These are phyloP conservation scores for Drosophila sp. DNA, from an alignment of 1,140 invertebrate genomes.

Conservation along the genomic window DNA sequence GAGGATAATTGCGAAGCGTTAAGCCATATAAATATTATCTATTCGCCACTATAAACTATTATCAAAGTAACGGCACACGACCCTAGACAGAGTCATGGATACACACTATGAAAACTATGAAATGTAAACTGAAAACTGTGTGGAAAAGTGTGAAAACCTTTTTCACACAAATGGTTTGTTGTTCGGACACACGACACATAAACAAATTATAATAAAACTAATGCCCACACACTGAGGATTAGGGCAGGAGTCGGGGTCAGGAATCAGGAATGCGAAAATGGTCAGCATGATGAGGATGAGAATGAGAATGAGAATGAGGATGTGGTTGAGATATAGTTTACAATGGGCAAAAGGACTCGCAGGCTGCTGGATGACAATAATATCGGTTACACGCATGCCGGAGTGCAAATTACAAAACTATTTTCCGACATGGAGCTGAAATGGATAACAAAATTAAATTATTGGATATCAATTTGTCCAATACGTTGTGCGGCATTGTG, in stretches of 20 bases:
- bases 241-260: constrained; percentile 9
- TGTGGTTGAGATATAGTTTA: constrained; percentile 63
- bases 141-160: constrained; percentile 77
- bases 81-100: constrained; percentile 8
- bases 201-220: constrained; percentile 82
- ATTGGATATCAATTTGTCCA: constrained; percentile 82
- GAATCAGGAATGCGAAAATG: constrained; percentile 31
- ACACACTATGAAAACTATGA: constrained; percentile 9
- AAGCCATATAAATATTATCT: constrained; percentile 73
- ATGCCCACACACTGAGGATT: constrained; percentile 45
- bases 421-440: constrained; percentile 73
- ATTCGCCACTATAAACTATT: constrained; percentile 61
- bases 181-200: constrained; percentile 65
- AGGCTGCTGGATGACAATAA: constrained; percentile 61
- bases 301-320: background rate
- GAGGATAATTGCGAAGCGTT: constrained; percentile 63
- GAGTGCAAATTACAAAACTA: constrained; percentile 83
- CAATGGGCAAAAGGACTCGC: constrained; percentile 59
- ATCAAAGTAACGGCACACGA: constrained; percentile 61
- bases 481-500: constrained; percentile 60
- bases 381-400: constrained; percentile 81
- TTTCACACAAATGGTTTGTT: constrained; percentile 71
- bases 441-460: constrained; percentile 83
- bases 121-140: constrained; percentile 23
- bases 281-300: constrained; percentile 42